Percentiles rank a stretch among this genome's conserved stretches.
Evolutionary conservation across 2,113 vertebrate species (phyloP).

Genomic region (Agapornis roseicollis): DNA sequence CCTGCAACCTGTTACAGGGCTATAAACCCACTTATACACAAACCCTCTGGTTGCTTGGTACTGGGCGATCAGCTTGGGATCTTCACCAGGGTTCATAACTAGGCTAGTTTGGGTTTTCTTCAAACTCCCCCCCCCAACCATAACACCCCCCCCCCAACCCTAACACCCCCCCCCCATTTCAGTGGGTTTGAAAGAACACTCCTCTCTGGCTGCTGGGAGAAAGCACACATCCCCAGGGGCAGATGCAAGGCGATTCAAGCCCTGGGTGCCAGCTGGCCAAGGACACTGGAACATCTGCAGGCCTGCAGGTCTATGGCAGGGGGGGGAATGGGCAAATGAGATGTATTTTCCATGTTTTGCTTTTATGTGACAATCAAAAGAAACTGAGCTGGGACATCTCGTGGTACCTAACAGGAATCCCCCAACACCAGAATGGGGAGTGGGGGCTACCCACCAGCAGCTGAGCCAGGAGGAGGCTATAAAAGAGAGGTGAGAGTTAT

Average conservation of each 20-base stretch:
- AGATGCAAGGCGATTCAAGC: not conserved
- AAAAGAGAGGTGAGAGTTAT: not conserved
- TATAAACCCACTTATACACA: accelerated
- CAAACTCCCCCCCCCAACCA: no score
- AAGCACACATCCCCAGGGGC: accelerated
- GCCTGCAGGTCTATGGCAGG: accelerated
- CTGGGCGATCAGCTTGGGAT: not conserved
- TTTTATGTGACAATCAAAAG: not conserved
- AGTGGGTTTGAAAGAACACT: not conserved
- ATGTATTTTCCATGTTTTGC: accelerated
- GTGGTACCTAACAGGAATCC: not conserved
- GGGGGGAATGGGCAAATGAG: accelerated
- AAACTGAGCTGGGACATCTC: not conserved
- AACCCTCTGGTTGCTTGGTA: not conserved
- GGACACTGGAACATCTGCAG: not conserved
- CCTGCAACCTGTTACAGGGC: not conserved
- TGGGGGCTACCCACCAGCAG: not conserved
- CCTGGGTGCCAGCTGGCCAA: not conserved
- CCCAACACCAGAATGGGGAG: not conserved
- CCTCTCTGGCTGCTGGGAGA: not conserved
- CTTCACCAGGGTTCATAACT: accelerated
- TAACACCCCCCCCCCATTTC: not conserved
- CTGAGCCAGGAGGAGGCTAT: not conserved
- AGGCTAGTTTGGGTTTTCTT: not conserved
- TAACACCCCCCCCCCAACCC: no score